Conservation (phyloP, 2,888 invertebrate genomes). For the Melanotus villosus region DNA sequence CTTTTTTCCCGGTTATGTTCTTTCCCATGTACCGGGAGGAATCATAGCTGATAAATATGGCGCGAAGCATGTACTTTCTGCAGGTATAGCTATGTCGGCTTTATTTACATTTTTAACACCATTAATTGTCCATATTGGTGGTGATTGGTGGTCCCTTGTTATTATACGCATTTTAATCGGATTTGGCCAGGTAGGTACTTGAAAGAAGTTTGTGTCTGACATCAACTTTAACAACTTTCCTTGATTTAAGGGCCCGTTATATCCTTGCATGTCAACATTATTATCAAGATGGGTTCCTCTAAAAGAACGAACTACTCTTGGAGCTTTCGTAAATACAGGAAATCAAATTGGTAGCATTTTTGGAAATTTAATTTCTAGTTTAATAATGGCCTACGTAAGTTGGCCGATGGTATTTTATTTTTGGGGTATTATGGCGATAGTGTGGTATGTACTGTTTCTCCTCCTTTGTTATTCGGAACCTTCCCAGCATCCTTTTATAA, state of each 20-base stretch:
- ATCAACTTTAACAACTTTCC: neutral
- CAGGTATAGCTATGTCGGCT: constrained; percentile 84
- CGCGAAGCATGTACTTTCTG: constrained; percentile 84
- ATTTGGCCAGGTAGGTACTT: constrained; percentile 32
- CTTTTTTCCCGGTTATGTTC: constrained; percentile 87
- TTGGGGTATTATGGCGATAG: constrained; percentile 70
- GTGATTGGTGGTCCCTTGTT: constrained; percentile 78
- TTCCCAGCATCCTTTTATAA: constrained; percentile 71
- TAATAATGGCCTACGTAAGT: constrained; percentile 67
- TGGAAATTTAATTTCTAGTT: constrained; percentile 35
- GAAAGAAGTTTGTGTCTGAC: neutral
- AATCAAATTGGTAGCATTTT: constrained; percentile 69
- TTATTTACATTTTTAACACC: constrained; percentile 84
- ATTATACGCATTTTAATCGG: constrained; percentile 82
- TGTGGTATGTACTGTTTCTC: constrained; percentile 70
- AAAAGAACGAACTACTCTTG: constrained; percentile 71
- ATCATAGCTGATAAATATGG: constrained; percentile 82
- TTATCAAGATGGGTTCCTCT: constrained; percentile 75
- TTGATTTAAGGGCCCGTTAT: constrained; percentile 70
- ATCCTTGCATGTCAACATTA: constrained; percentile 74
- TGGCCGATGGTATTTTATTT: constrained; percentile 74
- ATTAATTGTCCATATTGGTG: constrained; percentile 75
- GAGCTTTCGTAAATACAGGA: constrained; percentile 74
- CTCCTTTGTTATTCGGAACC: constrained; percentile 71
- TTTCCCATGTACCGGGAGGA: constrained; percentile 86